Evolutionary conservation across 2,888 invertebrate species (phyloP), one percentile per base, ranked within the genome.

Genomic region (Agrilus cyanescens): DNA sequence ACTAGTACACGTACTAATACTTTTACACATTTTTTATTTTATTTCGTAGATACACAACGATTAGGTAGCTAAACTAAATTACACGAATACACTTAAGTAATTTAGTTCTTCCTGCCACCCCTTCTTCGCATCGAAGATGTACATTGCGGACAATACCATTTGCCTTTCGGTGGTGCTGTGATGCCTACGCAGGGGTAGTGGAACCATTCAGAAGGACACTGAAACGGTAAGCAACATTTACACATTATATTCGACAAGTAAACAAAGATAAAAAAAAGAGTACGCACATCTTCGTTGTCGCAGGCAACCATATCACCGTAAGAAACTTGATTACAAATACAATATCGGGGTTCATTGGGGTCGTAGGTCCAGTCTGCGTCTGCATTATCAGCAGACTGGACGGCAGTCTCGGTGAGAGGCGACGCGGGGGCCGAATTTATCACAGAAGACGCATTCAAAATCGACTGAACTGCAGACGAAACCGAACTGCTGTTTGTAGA

Each of bases 291-390:
- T 65, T 88, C 86, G 67, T 96, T 96, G 70, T 98, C 97, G 70
- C 98, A 97, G 47, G 96, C 97, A 34, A 98, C 95, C 97, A 97
- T 97, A 63, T 94, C 93, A 1, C 96, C 96, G 60, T 95, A 96
- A 0, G 93, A 93, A 14, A 95, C 91, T 68, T 96, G 93, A 69
- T 95, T 94, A 68, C 96, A 96, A 55, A 94, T 79, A 66, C 95
- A 96, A 68, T 96, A 96, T 53, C 87, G 73, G 1, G 94, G 95
- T 66, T 96, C 97, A 67, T 96, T 93, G 2, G 95, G 94, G 70
- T 95, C 95, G 57, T 86, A 89, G 0, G 85, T 82, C 90, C 93
- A 94, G 62, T 91, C 90, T 8, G 81, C 79, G 57, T 84, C 82
- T 49, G 75, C 70, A 33, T 75, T 76, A 40, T 76, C 75, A 7